These are phyloP conservation scores for Nemopilema nomurai DNA, from an alignment of 30 jellyfish, hydroid and myxozoan species.

Conservation along the genomic window DNA sequence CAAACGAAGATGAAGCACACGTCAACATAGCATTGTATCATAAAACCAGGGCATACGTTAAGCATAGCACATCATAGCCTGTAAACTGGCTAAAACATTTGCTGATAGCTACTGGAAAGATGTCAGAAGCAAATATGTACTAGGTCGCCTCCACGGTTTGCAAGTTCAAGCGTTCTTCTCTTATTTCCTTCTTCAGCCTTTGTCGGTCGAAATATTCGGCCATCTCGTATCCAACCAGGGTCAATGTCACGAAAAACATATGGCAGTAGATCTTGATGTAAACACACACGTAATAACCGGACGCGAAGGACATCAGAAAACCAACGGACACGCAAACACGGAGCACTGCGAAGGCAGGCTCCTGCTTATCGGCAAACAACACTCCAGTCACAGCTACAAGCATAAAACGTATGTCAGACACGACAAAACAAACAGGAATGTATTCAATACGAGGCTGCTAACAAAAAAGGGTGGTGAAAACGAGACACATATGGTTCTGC, in stretches of 20 bases:
- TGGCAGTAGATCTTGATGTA: slow-evolving; percentile 39
- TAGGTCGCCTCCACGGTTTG: background rate
- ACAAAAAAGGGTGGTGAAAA: too few species aligned
- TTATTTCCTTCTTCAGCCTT: slow-evolving; percentile 14
- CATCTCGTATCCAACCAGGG: slow-evolving; percentile 21
- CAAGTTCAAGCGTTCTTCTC: background rate
- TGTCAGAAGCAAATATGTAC: background rate
- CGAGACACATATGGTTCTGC: background rate
- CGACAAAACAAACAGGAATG: background rate
- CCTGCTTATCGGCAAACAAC: slow-evolving; percentile 31
- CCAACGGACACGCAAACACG: slow-evolving; percentile 54
- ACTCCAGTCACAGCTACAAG: slow-evolving; percentile 46
- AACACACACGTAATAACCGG: slow-evolving; percentile 57
- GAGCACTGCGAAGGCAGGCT: slow-evolving; percentile 48
- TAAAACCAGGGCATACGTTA: too few species aligned
- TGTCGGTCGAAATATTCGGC: slow-evolving; percentile 33
- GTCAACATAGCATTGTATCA: too few species aligned
- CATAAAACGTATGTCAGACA: background rate
- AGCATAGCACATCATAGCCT: too few species aligned
- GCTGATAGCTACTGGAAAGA: too few species aligned
- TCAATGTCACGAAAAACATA: slow-evolving; percentile 2
- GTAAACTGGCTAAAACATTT: too few species aligned
- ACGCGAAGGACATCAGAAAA: slow-evolving; percentile 45
- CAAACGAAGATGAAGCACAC: too few species aligned
- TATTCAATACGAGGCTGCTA: too few species aligned